A percentile compares a stretch with the other conserved stretches of the same genome.
phyloP scores from a whole-genome alignment of 2,888 invertebrate species.

The Phyto melanocephala region DNA sequence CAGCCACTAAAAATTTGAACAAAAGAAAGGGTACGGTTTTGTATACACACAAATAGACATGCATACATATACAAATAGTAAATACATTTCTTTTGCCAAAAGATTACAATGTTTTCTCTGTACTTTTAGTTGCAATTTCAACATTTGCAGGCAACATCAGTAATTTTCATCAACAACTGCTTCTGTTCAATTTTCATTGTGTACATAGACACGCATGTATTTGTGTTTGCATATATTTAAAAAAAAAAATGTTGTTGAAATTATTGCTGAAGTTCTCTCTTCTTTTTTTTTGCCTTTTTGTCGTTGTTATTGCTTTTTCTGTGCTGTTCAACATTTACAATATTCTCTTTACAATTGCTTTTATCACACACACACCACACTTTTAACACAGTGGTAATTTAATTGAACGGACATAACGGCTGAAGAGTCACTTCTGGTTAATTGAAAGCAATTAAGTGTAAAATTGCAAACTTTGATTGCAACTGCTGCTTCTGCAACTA shows the following conservation, averaged over 20 bases:
- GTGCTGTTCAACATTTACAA: constrained; percentile 35
- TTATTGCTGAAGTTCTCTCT: constrained; percentile 1
- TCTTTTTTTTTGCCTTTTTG: neutral
- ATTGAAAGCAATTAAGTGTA: constrained; percentile 66
- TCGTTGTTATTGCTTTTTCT: constrained; percentile 27
- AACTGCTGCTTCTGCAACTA: constrained; percentile 48
- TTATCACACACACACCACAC: constrained; percentile 62
- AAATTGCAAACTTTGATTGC: constrained; percentile 65
- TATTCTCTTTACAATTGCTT: constrained; percentile 61
- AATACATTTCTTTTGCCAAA: constrained; percentile 54
- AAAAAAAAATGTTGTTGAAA: neutral
- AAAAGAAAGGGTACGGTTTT: constrained; percentile 24
- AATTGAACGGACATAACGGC: constrained; percentile 65
- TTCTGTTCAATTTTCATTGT: constrained; percentile 38
- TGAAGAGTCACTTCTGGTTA: constrained; percentile 65
- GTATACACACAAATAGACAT: neutral
- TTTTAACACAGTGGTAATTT: constrained; percentile 65
- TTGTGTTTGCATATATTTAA: too few relatives aligned
- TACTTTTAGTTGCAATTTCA: constrained; percentile 43
- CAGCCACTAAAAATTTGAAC: neutral
- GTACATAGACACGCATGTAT: neutral
- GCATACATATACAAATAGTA: neutral
- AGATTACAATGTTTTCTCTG: constrained; percentile 59
- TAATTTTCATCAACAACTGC: constrained; percentile 55
- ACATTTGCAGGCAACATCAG: constrained; percentile 27